Base-by-base conservation (phyloP, 1,140 invertebrate genomes). In the Drosophila eugracilis region DNA sequence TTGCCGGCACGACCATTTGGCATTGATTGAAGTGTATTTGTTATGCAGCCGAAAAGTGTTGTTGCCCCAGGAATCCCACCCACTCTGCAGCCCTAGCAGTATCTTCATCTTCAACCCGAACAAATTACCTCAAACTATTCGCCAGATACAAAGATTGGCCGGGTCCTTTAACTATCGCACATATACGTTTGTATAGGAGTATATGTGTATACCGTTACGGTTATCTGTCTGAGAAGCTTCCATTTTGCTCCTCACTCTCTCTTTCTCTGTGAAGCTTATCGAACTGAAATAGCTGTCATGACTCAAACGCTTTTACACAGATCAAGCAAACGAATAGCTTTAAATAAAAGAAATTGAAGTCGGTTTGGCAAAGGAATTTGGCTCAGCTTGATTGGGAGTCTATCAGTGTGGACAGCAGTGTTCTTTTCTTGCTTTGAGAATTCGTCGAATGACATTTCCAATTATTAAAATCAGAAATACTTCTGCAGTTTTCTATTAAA, bases 1-100 rank as follows among this genome's bases (percentile, higher is more conserved):
- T 88, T 85, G 81, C 69, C 77, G 55, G 60, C 81, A 74, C 72
- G 24, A 49, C 77, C 81, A 86, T 85, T 85, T 85, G 81, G 77
- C 81, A 86, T 85, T 85, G 81, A 85, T 85, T 85, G 81, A 86
- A 85, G 81, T 81, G 77, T 85, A 85, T 85, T 85, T 85, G 81
- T 86, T 77, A 85, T 85, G 69, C 75, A 74, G 77, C 81, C 70
- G 55, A 67, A 83, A 75, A 81, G 78, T 78, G 78, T 63, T 81
- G 60, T 69, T 75, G 54, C 34, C 47, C 41, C 50, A 48, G 50
- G 41, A 48, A 55, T 9, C 7, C 6, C 26, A 28, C 6, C 26
- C 26, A 49, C 36, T 57, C 26, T 50, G 30, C 67, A 17, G 7
- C 10, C 30, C 9, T 4, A 22, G 9, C 32, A 34, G 26, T 39